Evolutionary conservation across 2,888 invertebrate species (phyloP).

Genomic region (Spodoptera exigua): DNA sequence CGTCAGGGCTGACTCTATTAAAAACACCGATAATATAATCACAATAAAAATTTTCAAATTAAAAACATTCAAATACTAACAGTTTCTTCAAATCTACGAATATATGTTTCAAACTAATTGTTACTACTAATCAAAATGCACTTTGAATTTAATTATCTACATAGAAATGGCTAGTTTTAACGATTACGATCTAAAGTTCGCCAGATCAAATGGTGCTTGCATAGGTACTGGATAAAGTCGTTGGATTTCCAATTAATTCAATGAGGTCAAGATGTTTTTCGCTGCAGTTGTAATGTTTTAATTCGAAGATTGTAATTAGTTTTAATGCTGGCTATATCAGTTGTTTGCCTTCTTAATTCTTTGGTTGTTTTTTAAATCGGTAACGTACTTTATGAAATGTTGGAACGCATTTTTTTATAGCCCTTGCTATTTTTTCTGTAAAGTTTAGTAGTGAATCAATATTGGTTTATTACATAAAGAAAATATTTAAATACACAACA

Average conservation of each 20-base stretch:
- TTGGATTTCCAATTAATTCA: constrained; percentile 50
- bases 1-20: no score
- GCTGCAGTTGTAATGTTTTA: constrained; percentile 34
- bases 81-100: no score
- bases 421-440: no score
- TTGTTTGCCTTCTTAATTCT: constrained; percentile 40
- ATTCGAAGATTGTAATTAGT: constrained; percentile 23
- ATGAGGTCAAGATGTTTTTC: constrained; percentile 41
- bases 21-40: no score
- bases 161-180: constrained; percentile 37
- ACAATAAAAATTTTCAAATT: no score
- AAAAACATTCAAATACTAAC: no score
- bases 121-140: constrained; percentile 18
- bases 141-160: constrained; percentile 34
- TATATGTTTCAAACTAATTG: constrained; percentile 11
- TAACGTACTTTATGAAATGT: no score
- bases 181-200: constrained; percentile 34
- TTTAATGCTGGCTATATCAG: constrained; percentile 34
- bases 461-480: no score
- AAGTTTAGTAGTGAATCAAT: no score
- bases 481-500: no score
- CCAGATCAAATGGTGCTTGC: constrained; percentile 44
- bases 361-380: no score
- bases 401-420: no score
- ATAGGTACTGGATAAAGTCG: constrained; percentile 43